These are phyloP conservation scores for Tineola bisselliella DNA, from an alignment of 2,888 invertebrate genomes.

Conservation along the genomic window DNA sequence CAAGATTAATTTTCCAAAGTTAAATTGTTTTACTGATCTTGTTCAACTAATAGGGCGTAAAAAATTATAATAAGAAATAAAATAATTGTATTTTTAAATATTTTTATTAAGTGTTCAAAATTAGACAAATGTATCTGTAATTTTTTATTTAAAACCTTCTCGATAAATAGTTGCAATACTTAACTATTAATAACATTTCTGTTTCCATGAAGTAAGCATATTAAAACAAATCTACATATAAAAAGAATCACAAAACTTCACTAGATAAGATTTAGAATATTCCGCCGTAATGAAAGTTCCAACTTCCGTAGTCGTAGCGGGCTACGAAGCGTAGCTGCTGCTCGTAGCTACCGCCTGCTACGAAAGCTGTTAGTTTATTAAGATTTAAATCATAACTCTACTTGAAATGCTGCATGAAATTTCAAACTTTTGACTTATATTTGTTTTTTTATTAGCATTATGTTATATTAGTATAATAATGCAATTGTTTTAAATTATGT, in stretches of 20 bases:
- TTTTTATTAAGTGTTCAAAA: too few species aligned
- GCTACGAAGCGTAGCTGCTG: not conserved
- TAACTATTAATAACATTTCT: not conserved
- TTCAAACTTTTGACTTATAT: too few species aligned
- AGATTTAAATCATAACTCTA: not conserved
- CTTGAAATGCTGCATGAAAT: not conserved
- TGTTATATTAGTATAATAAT: too few species aligned
- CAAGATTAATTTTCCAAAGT: too few species aligned
- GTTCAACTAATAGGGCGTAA: too few species aligned
- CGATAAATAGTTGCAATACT: not conserved
- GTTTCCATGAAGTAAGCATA: not conserved
- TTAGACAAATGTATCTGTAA: too few species aligned
- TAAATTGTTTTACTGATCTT: too few species aligned
- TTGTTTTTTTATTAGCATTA: too few species aligned
- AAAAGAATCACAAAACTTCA: not conserved
- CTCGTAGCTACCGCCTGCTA: not conserved
- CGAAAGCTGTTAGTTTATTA: not conserved
- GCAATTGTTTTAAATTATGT: too few species aligned
- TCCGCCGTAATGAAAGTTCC: not conserved
- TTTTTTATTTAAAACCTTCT: too few species aligned
- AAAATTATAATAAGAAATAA: too few species aligned
- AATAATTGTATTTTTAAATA: too few species aligned
- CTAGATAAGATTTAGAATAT: not conserved
- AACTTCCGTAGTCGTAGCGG: not conserved
- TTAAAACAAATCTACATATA: not conserved